phyloP scores from a whole-genome alignment of 2,797 vertebrate genomes.

The Hydrophis major region DNA sequence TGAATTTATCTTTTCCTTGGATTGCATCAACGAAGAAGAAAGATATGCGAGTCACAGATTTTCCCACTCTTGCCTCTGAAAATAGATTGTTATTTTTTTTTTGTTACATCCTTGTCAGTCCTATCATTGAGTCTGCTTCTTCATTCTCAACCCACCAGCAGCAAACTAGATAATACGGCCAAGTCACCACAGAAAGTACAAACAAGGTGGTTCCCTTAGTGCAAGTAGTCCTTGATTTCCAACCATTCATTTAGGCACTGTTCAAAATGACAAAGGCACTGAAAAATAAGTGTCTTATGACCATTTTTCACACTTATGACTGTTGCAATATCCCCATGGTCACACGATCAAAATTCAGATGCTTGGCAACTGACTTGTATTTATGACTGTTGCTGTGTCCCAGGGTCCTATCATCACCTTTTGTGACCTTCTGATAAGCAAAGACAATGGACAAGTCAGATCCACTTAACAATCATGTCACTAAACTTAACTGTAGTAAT shows the following conservation, averaged over 20 bases:
- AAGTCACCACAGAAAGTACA: background rate
- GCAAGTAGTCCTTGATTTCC: background rate
- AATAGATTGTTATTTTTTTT: background rate
- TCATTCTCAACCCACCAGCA: background rate
- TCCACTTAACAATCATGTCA: background rate
- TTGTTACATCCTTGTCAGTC: background rate
- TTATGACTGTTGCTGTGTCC: background rate
- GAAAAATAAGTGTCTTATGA: background rate
- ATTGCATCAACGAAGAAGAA: background rate
- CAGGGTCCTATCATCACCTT: background rate
- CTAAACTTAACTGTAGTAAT: background rate
- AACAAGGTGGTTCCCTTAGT: background rate
- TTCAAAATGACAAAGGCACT: background rate
- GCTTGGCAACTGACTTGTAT: background rate
- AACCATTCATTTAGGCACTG: background rate
- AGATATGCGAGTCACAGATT: background rate
- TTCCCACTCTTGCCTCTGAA: background rate
- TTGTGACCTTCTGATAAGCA: background rate
- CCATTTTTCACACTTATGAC: background rate
- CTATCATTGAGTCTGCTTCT: background rate
- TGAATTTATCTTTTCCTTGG: conserved; percentile 4
- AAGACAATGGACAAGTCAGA: background rate
- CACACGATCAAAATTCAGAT: background rate
- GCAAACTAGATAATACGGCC: background rate
- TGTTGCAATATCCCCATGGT: background rate